Base-by-base conservation (phyloP, 2,888 invertebrate genomes). In the Sycophila texana region DNA sequence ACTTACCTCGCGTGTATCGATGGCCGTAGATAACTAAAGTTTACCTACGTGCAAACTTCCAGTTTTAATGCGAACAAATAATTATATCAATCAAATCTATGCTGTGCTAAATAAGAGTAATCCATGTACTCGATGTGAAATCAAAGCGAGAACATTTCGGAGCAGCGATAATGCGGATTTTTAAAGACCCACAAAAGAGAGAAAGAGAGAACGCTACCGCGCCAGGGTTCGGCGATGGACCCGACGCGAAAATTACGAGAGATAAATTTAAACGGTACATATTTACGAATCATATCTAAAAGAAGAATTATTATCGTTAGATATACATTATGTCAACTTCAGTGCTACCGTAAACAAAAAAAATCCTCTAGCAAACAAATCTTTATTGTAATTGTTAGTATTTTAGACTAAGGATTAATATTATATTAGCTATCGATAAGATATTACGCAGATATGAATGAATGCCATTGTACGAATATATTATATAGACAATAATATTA, bases 401-500 rank as follows among this genome's bases (percentile, higher is more conserved):
- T 84, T 83, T 82, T 85, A 86, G 85, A 82, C 75, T 84, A 83
- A 84, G 77, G 82, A 86, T 83, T 86, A 85, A 88, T 87, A 87
- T 86, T 39, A 39, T 7, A 39, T 3, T 4, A 39, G 7, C 76
- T 82, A 82, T 39, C 74, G 77, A 82, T 75, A 77, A 82, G 39
- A 74, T 77, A 68, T 58, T 83, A 80, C 81, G 77, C 74, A 81
- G 61, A 55, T 14, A 67, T 58, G 85, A 85, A 87, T 81, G 83
- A 85, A 86, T 85, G 84, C 84, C 85, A 87, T 86, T 86, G 85
- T 86, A 86, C 84, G 83, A 86, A 84, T 83, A 87, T 86, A 87
- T 86, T 89, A 86, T 89, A 88, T 88, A 87, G 90, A 90, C 89
- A 90, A 90, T 90, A 89, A 89, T 89, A 88, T 86, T 89, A 88